Percentiles rank a stretch among this genome's conserved stretches.
phyloP scores from a whole-genome alignment of 2,797 vertebrate genomes.

The Siniperca undulata region DNA sequence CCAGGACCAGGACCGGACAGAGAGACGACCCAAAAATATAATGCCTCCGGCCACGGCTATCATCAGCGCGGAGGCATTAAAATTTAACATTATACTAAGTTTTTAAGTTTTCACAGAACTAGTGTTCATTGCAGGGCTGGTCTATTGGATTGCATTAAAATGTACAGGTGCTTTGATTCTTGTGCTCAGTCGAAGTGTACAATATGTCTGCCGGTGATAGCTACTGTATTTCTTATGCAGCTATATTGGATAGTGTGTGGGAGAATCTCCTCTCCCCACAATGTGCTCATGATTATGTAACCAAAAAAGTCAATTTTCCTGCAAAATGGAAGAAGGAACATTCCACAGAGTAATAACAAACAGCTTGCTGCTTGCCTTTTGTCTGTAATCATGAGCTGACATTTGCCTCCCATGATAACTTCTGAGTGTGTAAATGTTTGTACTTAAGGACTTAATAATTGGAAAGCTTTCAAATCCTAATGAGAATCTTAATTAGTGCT shows the following conservation, averaged over 20 bases:
- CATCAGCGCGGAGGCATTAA: too few relatives aligned
- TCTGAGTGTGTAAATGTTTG: conserved; percentile 62
- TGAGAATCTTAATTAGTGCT: conserved; percentile 59
- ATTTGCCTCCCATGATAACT: conserved; percentile 51
- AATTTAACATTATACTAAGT: too few relatives aligned
- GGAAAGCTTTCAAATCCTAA: conserved; percentile 48
- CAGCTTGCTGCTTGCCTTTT: conserved; percentile 47
- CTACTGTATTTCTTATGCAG: conserved; percentile 54
- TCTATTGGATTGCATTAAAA: conserved; percentile 38
- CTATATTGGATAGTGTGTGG: conserved; percentile 44
- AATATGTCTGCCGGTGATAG: conserved; percentile 44
- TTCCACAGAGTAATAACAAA: conserved; percentile 37
- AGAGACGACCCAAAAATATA: too few relatives aligned
- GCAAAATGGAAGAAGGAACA: conserved; percentile 37
- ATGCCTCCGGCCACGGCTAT: too few relatives aligned
- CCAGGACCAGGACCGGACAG: too few relatives aligned
- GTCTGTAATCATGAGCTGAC: conserved; percentile 34
- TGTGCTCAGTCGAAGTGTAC: conserved; percentile 16
- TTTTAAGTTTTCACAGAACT: too few relatives aligned
- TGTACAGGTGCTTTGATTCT: conserved; percentile 36
- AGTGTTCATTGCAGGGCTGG: conserved; percentile 29
- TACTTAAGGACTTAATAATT: conserved; percentile 52
- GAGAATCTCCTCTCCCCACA: conserved; percentile 12
- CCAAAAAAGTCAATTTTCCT: conserved; percentile 45
- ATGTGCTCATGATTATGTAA: conserved; percentile 59